Evolutionary conservation across 23 tunicate genomes (phyloP).

Genomic region (Halocynthia aurantium): DNA sequence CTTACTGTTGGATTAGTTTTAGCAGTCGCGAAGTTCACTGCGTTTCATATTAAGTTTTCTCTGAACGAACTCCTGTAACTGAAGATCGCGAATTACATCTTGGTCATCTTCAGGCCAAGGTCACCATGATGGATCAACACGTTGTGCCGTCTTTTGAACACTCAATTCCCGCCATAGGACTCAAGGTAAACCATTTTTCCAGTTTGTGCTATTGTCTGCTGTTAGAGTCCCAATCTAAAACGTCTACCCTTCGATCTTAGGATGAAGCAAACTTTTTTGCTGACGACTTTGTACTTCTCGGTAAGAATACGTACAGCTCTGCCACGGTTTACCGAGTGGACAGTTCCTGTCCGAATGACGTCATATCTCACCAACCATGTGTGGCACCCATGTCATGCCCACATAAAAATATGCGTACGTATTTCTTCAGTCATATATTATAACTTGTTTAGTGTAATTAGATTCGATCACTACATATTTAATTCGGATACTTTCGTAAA

Average conservation of each 20-base stretch:
- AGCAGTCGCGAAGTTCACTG: too few species aligned
- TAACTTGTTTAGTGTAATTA: too few species aligned
- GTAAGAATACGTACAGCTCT: conserved; percentile 4
- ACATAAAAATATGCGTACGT: neutral
- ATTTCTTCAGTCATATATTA: neutral
- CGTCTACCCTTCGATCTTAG: neutral
- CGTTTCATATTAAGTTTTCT: too few species aligned
- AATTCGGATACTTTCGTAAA: too few species aligned
- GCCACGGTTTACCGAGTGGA: neutral
- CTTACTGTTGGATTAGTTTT: too few species aligned
- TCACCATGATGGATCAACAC: conserved; percentile 66
- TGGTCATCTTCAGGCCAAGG: too few species aligned
- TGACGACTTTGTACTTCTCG: conserved; percentile 15
- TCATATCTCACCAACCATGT: neutral
- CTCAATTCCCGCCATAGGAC: conserved; percentile 45
- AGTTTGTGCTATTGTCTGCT: neutral
- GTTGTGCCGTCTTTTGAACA: conserved; percentile 84
- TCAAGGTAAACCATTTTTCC: conserved; percentile 38
- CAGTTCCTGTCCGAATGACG: neutral
- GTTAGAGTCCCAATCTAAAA: too few species aligned
- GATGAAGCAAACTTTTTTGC: conserved; percentile 21
- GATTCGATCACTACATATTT: too few species aligned
- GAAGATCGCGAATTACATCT: too few species aligned
- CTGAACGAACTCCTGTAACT: too few species aligned
- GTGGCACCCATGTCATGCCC: conserved; percentile 4